Evolutionary conservation across 2,888 invertebrate species (phyloP).

Genomic region (Nomada ferruginata): DNA sequence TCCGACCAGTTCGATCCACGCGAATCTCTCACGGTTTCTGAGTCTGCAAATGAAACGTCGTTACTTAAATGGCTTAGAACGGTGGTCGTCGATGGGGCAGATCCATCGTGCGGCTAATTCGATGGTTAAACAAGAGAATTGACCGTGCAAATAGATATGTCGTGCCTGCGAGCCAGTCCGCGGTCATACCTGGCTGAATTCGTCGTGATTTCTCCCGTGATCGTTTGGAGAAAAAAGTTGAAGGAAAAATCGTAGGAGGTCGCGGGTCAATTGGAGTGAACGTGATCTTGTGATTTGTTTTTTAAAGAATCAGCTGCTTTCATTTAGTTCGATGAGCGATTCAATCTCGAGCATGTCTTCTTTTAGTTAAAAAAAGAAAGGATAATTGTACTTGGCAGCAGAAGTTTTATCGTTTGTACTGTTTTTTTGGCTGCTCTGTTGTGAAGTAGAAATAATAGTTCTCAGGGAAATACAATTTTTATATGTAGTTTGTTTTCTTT

Average conservation of each 20-base stretch:
- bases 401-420: no score
- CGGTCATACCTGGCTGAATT: neutral
- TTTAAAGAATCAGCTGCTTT: neutral
- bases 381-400: no score
- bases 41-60: neutral
- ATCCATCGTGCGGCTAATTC: neutral
- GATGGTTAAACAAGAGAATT: constrained; percentile 2
- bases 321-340: neutral
- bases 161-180: neutral
- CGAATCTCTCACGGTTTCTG: constrained; percentile 18
- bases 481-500: no score
- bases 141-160: neutral
- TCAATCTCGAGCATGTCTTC: no score
- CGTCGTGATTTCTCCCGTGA: neutral
- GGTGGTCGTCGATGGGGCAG: constrained; percentile 1
- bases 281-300: neutral
- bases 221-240: neutral
- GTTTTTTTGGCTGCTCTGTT: no score
- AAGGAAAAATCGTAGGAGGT: constrained; percentile 2
- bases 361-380: no score
- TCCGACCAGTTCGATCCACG: neutral
- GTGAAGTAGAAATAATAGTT: no score
- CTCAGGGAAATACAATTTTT: no score
- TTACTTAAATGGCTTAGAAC: constrained; percentile 5
- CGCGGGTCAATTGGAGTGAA: neutral